A percentile compares a stretch with the other conserved stretches of the same genome.
Evolutionary conservation across 1,140 invertebrate species (phyloP).

Genomic region (Drosophila sp.): DNA sequence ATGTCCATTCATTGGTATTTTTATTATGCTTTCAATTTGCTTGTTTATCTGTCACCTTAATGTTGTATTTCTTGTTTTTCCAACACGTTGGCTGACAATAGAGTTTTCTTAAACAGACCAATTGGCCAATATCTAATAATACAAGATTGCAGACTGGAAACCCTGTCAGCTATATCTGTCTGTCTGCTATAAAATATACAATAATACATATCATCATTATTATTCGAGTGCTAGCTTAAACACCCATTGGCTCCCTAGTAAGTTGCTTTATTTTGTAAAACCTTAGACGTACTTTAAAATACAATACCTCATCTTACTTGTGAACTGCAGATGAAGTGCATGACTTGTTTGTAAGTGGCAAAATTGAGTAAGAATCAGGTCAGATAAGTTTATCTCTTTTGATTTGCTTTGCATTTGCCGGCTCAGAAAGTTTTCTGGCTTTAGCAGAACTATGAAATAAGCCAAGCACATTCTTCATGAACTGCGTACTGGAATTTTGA

Average conservation of each 20-base stretch:
- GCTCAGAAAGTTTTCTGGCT: conserved; percentile 12
- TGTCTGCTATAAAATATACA: too few species aligned
- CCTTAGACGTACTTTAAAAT: neutral
- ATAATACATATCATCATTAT: neutral
- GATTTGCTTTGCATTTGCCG: conserved; percentile 5
- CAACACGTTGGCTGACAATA: neutral
- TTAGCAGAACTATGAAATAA: conserved; percentile 19
- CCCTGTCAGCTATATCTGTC: too few species aligned
- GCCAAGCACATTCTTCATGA: conserved; percentile 17
- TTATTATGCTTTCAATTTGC: conserved; percentile 33
- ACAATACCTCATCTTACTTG: conserved; percentile 3
- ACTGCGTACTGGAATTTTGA: conserved; percentile 11
- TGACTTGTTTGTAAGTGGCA: neutral
- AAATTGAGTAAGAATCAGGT: conserved; percentile 17
- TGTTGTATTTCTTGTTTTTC: conserved; percentile 5
- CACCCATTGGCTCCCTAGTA: too few species aligned
- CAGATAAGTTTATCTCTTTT: conserved; percentile 19
- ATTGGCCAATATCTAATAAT: neutral
- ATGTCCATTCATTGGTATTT: conserved; percentile 5
- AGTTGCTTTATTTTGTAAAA: neutral
- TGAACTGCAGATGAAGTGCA: neutral
- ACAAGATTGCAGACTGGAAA: neutral
- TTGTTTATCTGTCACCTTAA: conserved; percentile 32
- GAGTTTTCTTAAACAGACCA: conserved; percentile 6
- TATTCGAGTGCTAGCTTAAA: too few species aligned